phyloP scores from a whole-genome alignment of 2,888 invertebrate genomes.

The Hypolimnas misippus region DNA sequence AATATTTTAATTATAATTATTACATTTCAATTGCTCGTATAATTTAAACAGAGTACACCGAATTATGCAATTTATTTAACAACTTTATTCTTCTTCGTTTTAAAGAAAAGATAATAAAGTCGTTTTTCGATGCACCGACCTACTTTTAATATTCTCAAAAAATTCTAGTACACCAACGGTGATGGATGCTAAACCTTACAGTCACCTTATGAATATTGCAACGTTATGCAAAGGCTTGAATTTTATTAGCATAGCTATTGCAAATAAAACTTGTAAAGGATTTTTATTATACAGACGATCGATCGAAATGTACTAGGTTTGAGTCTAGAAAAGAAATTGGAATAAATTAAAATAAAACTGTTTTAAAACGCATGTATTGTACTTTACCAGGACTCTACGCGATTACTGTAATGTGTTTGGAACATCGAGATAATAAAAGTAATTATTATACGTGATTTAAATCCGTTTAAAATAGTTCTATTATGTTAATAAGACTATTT shows the following conservation, averaged over 20 bases:
- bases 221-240: constrained; percentile 10
- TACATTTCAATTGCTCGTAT: too few species aligned
- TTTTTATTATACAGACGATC: not conserved
- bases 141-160: constrained; percentile 1
- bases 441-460: too few species aligned
- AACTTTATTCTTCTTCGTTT: not conserved
- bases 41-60: too few species aligned
- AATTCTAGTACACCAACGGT: not conserved
- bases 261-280: not conserved
- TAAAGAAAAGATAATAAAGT: not conserved
- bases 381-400: too few species aligned
- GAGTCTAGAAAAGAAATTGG: not conserved
- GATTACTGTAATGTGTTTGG: too few species aligned
- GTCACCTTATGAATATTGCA: constrained; percentile 10
- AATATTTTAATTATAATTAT: too few species aligned
- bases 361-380: too few species aligned
- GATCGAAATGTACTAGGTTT: not conserved
- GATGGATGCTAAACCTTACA: constrained; percentile 7
- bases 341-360: not conserved
- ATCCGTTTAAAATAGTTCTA: too few species aligned
- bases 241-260: constrained; percentile 9
- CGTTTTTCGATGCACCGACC: not conserved
- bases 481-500: too few species aligned
- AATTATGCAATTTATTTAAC: too few species aligned
- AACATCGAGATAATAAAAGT: too few species aligned